Evolutionary conservation across 2,113 vertebrate genomes (phyloP).

Genomic region (Turdus rufiventris): DNA sequence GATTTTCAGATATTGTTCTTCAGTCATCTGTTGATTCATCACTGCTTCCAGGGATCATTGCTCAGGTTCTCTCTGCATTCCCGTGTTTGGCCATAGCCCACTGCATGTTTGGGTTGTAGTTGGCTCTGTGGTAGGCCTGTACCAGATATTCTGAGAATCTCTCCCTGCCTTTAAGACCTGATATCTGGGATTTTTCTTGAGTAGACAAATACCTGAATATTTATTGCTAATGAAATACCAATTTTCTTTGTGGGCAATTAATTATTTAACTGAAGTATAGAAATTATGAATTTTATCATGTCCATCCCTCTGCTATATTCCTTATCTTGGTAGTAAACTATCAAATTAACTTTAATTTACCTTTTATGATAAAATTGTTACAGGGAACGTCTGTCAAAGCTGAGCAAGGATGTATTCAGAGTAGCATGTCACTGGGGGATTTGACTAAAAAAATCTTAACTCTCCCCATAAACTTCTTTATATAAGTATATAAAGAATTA

Average conservation of each 20-base stretch:
- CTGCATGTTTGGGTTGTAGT: fast-evolving
- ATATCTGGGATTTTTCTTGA: not conserved
- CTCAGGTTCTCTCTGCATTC: not conserved
- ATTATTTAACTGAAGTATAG: not conserved
- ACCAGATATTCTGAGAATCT: not conserved
- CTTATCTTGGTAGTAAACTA: not conserved
- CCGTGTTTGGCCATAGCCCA: not conserved
- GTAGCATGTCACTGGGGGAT: not conserved
- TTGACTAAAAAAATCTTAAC: not conserved
- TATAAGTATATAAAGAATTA: not conserved
- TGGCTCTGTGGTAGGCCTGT: not conserved
- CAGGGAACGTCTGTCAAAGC: not conserved
- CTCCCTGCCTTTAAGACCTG: not conserved
- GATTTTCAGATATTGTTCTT: not conserved
- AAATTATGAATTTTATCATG: not conserved
- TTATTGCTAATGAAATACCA: not conserved
- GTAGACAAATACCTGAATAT: not conserved
- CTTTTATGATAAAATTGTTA: not conserved
- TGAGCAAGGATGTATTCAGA: not conserved
- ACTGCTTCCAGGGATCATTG: not conserved
- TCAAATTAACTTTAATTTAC: not conserved
- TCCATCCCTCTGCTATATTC: not conserved
- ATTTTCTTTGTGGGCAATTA: not conserved
- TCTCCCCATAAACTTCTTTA: not conserved
- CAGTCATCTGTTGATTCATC: not conserved